These are phyloP conservation scores for Metopia argyrocephala DNA, from an alignment of 2,888 invertebrate genomes.

Conservation along the genomic window DNA sequence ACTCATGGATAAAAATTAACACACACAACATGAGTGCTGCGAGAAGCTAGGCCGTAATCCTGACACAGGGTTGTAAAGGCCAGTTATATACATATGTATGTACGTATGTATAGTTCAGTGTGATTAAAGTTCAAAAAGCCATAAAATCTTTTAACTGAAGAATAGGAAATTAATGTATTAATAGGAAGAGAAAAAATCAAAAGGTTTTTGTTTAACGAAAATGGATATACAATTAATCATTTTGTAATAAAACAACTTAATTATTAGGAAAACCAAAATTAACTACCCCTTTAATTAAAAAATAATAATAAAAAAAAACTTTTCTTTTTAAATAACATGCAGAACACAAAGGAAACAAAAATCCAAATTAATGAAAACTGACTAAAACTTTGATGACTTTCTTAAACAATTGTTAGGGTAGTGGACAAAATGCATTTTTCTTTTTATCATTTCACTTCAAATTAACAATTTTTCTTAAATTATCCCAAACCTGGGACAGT, in stretches of 20 bases:
- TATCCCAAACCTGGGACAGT: neutral
- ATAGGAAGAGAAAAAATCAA: too few relatives aligned
- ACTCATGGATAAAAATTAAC: too few relatives aligned
- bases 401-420: neutral
- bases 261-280: slow-evolving; percentile 9
- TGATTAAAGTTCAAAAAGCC: too few relatives aligned
- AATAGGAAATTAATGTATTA: too few relatives aligned
- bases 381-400: slow-evolving; percentile 45
- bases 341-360: neutral
- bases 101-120: too few relatives aligned
- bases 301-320: neutral
- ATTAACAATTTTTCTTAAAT: slow-evolving; percentile 48
- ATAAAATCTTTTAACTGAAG: too few relatives aligned
- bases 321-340: neutral
- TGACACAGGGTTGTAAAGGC: too few relatives aligned
- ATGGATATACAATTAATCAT: neutral
- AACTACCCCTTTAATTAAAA: slow-evolving; percentile 19
- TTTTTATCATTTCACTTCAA: slow-evolving; percentile 32
- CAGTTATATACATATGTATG: too few relatives aligned
- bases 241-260: neutral
- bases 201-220: neutral
- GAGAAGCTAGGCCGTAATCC: too few relatives aligned
- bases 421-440: slow-evolving; percentile 46
- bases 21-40: too few relatives aligned
- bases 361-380: slow-evolving; percentile 45